Percentiles rank a stretch among this genome's conserved stretches.
Conservation (phyloP, 1,140 invertebrate species). For the Drosophila seguyi region DNA sequence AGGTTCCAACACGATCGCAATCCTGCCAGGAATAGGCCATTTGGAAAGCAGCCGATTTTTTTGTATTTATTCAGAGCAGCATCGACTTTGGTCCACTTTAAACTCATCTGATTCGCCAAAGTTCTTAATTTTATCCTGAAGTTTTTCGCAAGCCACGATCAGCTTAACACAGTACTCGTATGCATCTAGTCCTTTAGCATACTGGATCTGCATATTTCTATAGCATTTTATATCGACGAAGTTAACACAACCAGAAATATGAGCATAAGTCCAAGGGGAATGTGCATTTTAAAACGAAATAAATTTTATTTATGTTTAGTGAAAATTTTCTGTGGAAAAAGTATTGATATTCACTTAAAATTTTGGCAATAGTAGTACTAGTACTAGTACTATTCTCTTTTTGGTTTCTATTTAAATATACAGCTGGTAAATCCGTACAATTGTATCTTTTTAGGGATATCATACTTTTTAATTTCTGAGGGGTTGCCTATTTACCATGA, state of each 20-base stretch:
- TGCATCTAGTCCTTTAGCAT: background rate
- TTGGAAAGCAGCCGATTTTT: conserved; percentile 28
- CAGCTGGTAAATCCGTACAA: background rate
- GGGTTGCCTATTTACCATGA: conserved; percentile 33
- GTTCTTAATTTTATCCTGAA: conserved; percentile 23
- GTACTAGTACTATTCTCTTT: background rate
- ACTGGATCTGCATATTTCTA: background rate
- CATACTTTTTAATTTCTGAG: background rate
- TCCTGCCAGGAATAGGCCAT: background rate
- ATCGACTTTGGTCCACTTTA: background rate
- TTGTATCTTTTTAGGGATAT: background rate
- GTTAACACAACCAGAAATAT: background rate
- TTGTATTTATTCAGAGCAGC: conserved; percentile 1
- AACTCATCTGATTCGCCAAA: background rate
- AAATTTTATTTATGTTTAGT: too few species aligned
- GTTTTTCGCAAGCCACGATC: conserved; percentile 24
- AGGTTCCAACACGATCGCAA: conserved; percentile 7
- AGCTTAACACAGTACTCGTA: conserved; percentile 54
- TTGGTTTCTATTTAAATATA: background rate
- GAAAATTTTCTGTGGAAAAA: too few species aligned
- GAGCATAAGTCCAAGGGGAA: background rate
- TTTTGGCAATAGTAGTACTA: background rate
- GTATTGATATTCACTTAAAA: background rate
- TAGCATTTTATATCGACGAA: background rate
- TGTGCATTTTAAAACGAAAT: background rate